Conservation (phyloP, 2,888 invertebrate genomes). For the Cerceris rybyensis region DNA sequence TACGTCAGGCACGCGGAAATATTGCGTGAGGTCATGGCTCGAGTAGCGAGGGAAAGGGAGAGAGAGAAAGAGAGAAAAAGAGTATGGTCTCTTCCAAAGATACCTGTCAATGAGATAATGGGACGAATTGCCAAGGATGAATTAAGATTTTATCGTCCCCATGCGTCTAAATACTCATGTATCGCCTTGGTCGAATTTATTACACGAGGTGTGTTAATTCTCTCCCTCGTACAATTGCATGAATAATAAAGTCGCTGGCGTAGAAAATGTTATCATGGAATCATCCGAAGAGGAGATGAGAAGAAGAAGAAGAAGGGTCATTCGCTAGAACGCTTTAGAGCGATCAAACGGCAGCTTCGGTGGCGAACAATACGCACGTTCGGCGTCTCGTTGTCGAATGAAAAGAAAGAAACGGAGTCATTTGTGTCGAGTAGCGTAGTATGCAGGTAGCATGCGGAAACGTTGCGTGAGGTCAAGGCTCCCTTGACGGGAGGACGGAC, state of each 20-base stretch:
- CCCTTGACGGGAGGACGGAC: conserved; percentile 36
- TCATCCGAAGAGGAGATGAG: not conserved
- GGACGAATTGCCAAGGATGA: conserved; percentile 49
- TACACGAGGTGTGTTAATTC: conserved; percentile 40
- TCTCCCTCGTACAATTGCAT: conserved; percentile 35
- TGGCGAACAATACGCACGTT: not conserved
- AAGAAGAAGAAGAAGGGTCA: not conserved
- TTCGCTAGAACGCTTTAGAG: not conserved
- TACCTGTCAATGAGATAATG: conserved; percentile 47
- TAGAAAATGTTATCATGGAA: no score
- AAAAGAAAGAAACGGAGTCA: conserved; percentile 15
- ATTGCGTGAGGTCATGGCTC: conserved; percentile 38
- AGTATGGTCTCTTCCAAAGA: conserved; percentile 12
- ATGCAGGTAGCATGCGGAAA: conserved; percentile 66
- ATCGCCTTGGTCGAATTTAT: conserved; percentile 41
- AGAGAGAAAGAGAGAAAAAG: no score
- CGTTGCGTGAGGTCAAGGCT: conserved; percentile 66
- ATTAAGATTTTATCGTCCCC: conserved; percentile 51
- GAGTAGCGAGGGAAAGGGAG: not conserved
- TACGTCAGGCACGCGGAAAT: conserved; percentile 32
- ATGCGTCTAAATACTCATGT: conserved; percentile 18
- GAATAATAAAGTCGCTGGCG: conserved; percentile 25
- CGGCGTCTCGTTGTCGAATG: conserved; percentile 5
- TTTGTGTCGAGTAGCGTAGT: conserved; percentile 10
- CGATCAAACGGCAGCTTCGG: not conserved